These are phyloP conservation scores for Celastrina argiolus DNA, from an alignment of 2,888 invertebrate species.

Conservation along the genomic window DNA sequence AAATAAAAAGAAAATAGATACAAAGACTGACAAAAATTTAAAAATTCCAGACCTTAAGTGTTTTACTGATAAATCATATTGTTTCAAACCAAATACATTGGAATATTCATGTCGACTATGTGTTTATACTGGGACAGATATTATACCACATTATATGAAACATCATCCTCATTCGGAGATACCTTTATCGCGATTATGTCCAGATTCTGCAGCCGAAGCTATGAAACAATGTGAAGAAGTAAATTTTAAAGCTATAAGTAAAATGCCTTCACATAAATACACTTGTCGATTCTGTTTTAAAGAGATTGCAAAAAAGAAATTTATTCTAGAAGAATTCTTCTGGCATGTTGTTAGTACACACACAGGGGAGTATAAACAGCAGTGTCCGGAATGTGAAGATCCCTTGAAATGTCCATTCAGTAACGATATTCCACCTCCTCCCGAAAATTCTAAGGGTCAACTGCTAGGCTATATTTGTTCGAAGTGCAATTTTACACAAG, in stretches of 20 bases:
- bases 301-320: slow-evolving; percentile 50
- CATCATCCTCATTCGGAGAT: slow-evolving; percentile 81
- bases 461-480: slow-evolving; percentile 81
- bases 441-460: slow-evolving; percentile 56
- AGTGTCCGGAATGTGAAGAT: slow-evolving; percentile 79
- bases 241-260: slow-evolving; percentile 54
- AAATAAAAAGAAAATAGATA: slow-evolving; percentile 49
- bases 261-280: slow-evolving; percentile 55
- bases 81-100: slow-evolving; percentile 52
- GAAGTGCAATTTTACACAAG: slow-evolving; percentile 85
- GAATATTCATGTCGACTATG: slow-evolving; percentile 80
- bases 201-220: slow-evolving; percentile 70
- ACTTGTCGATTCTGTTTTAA: slow-evolving; percentile 63
- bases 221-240: slow-evolving; percentile 72
- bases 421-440: slow-evolving; percentile 64
- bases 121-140: slow-evolving; percentile 74
- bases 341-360: slow-evolving; percentile 85
- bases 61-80: slow-evolving; percentile 65
- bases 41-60: slow-evolving; percentile 48
- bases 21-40: slow-evolving; percentile 28
- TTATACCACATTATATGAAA: slow-evolving; percentile 82
- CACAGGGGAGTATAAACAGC: slow-evolving; percentile 86
- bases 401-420: slow-evolving; percentile 51
- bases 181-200: slow-evolving; percentile 78
- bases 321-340: slow-evolving; percentile 74